Conservation (phyloP, 2,888 invertebrate genomes). For the Macrosiphum euphorbiae region DNA sequence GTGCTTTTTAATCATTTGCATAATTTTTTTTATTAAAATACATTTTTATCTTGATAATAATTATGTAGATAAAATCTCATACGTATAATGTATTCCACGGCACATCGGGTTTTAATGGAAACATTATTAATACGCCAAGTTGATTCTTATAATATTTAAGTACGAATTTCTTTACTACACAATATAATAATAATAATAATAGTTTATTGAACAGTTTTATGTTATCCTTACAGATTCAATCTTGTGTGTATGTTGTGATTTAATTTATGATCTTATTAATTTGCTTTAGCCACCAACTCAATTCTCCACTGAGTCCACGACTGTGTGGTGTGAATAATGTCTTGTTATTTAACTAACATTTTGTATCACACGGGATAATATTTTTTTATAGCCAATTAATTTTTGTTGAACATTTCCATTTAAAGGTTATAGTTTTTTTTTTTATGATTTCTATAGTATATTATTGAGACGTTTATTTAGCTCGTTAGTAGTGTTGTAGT, state of each 20-base stretch:
- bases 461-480: neutral
- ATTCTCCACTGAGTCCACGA: neutral
- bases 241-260: neutral
- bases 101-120: neutral
- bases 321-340: neutral
- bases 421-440: conserved; percentile 1
- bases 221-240: neutral
- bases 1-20: neutral
- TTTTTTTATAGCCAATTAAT: neutral
- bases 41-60: neutral
- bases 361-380: neutral
- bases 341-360: neutral
- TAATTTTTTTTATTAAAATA: neutral
- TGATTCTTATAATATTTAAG: neutral
- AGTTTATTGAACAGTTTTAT: conserved; percentile 2
- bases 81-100: neutral
- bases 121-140: neutral
- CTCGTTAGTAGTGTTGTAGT: neutral
- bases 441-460: neutral
- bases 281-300: neutral
- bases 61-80: neutral
- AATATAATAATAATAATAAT: neutral
- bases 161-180: neutral
- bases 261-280: conserved; percentile 29
- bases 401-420: neutral